These are phyloP conservation scores for Sycophila sp. DNA, from an alignment of 1,140 invertebrate genomes.

Conservation along the genomic window DNA sequence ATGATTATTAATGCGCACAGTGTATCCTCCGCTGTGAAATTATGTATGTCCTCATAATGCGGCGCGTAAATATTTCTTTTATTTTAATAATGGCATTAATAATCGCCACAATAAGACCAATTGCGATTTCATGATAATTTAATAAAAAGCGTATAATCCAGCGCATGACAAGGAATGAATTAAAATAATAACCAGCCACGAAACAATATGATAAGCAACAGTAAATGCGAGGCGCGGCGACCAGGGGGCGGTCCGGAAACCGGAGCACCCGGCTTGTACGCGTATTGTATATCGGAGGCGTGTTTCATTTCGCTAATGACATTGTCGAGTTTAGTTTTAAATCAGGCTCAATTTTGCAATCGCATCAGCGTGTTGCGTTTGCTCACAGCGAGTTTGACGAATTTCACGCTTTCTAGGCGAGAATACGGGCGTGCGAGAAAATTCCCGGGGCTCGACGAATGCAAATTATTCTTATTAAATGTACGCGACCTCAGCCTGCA, in stretches of 20 bases:
- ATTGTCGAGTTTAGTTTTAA: background rate
- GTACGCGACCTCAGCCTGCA: too few relatives aligned
- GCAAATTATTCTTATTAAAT: conserved; percentile 11
- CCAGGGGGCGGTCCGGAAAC: background rate
- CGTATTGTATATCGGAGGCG: background rate
- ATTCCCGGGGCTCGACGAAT: too few relatives aligned
- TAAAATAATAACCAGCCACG: background rate
- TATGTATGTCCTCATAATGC: background rate
- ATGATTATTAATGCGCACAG: background rate
- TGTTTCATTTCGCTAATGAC: conserved; percentile 15
- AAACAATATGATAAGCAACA: background rate
- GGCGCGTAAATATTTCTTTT: too few relatives aligned
- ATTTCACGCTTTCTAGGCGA: too few relatives aligned
- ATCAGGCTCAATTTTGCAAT: background rate
- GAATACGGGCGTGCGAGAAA: too few relatives aligned
- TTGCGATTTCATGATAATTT: background rate
- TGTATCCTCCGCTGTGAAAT: background rate
- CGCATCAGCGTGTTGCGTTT: too few relatives aligned
- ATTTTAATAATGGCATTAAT: too few relatives aligned
- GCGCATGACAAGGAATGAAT: background rate
- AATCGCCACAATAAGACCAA: too few relatives aligned
- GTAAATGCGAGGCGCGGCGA: background rate
- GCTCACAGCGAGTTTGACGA: too few relatives aligned
- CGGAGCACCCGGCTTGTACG: background rate
- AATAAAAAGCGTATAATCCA: background rate